Evolutionary conservation across 2,113 vertebrate species (phyloP).

Genomic region (Etia nguti): DNA sequence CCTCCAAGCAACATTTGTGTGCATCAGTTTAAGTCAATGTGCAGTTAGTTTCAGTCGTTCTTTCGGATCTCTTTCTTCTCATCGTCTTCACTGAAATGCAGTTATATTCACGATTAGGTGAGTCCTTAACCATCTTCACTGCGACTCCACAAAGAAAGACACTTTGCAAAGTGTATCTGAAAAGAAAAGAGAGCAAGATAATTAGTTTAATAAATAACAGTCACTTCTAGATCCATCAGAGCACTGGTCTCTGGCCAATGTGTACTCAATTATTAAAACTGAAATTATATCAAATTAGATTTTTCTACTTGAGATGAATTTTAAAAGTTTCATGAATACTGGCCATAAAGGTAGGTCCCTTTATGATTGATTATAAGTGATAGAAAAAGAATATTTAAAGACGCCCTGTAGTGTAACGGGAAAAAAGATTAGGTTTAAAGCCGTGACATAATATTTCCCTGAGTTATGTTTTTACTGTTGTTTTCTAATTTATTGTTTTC

Average conservation of each 20-base stretch:
- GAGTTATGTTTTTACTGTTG: not conserved
- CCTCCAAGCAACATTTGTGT: not conserved
- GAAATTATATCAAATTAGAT: not conserved
- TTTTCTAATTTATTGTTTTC: not conserved
- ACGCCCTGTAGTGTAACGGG: not conserved
- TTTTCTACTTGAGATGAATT: not conserved
- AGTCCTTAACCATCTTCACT: conserved; percentile 6
- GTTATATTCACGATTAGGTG: not conserved
- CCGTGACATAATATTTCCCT: not conserved
- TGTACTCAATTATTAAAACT: not conserved
- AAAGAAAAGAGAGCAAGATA: not conserved
- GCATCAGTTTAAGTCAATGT: not conserved
- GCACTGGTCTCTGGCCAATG: not conserved
- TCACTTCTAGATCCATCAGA: not conserved
- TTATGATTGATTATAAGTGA: not conserved
- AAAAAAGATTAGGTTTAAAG: not conserved
- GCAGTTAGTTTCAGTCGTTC: not conserved
- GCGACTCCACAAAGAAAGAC: conserved; percentile 79
- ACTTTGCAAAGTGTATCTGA: conserved; percentile 79
- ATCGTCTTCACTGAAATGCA: not conserved
- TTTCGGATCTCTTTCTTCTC: not conserved
- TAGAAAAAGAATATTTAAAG: not conserved
- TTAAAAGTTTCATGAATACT: not conserved
- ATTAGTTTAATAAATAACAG: not conserved
- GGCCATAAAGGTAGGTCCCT: not conserved